phyloP scores from a whole-genome alignment of 2,113 vertebrate genomes.

The Rhineura floridana region DNA sequence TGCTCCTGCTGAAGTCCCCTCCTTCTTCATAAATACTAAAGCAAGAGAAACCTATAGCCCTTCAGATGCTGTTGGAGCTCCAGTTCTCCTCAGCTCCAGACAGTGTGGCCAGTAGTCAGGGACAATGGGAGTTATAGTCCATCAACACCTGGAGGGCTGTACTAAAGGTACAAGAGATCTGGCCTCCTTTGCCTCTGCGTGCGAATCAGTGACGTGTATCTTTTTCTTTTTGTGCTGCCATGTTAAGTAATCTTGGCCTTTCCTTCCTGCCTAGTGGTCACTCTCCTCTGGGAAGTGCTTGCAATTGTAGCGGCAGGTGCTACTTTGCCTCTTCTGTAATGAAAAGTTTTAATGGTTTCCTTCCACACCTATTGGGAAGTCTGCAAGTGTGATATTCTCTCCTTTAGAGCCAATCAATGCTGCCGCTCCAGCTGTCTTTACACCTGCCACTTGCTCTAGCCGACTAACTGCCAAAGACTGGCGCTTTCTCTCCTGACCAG shows the following conservation, averaged over 20 bases:
- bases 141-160: not conserved
- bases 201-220: not conserved
- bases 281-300: constrained; percentile 16
- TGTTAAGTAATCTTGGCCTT: not conserved
- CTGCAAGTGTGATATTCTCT: not conserved
- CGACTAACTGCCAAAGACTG: not conserved
- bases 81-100: too few relatives aligned
- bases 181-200: not conserved
- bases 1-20: not conserved
- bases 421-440: accelerated
- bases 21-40: not conserved
- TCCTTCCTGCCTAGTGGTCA: not conserved
- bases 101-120: too few relatives aligned
- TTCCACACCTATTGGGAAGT: not conserved
- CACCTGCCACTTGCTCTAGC: not conserved
- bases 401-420: not conserved
- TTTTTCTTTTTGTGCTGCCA: not conserved
- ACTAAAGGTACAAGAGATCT: not conserved
- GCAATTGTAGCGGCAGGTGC: not conserved
- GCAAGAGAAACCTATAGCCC: too few relatives aligned
- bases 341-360: not conserved
- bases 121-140: not conserved
- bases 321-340: constrained; percentile 6
- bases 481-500: not conserved
- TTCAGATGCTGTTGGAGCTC: too few relatives aligned